Base-by-base conservation (phyloP, 2,113 vertebrate species). In the Phaetusa simplex region DNA sequence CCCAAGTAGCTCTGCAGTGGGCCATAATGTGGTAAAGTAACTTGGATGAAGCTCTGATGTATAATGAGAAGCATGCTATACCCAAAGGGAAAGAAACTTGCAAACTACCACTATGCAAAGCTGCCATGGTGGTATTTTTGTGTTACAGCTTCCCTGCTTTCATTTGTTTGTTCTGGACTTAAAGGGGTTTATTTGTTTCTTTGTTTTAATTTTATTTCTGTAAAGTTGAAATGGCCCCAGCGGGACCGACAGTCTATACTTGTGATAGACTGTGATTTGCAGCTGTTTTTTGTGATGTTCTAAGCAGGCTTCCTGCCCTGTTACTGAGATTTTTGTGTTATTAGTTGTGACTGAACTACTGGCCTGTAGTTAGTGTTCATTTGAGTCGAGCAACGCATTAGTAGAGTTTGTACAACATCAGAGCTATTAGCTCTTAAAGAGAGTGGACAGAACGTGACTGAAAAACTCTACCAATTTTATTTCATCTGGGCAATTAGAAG, bases 221-320 rank as follows among this genome's bases (percentile, higher is more conserved):
- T 40, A 36, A 69, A 65, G 70, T 58, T 66, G 55, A 47, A 87
- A 27, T 77, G 36, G 22, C 22, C 32, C 38, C 53, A 52, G 15
- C 2, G 5, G 32, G 45, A 69, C 74, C 19, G 32, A 0, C 0
- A 0, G 21, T 70, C 24, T 90, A 0, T 53, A 10, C 17, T 30
- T n/a, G 42, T 34, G 43, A 20, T 49, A 61, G 29, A 5, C 36
- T 85, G 9, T 76, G 24, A 38, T 45, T 70, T 72, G 43, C 11
- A 61, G 23, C 2, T 78, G 9, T 61, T 8, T 73, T 74, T 78
- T 88, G 22, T 62, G 50, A 34, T 87, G 40, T 42, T 77, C 29
- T 55, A 26, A 77, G 14, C 32, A 52, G 47, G 20, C n/a, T 87
- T 93, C 42, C 43, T 59, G 10, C 15, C 32, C 9, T 1, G 0